These are phyloP conservation scores for Sweltsa coloradensis DNA, from an alignment of 1,140 invertebrate genomes.

Conservation along the genomic window DNA sequence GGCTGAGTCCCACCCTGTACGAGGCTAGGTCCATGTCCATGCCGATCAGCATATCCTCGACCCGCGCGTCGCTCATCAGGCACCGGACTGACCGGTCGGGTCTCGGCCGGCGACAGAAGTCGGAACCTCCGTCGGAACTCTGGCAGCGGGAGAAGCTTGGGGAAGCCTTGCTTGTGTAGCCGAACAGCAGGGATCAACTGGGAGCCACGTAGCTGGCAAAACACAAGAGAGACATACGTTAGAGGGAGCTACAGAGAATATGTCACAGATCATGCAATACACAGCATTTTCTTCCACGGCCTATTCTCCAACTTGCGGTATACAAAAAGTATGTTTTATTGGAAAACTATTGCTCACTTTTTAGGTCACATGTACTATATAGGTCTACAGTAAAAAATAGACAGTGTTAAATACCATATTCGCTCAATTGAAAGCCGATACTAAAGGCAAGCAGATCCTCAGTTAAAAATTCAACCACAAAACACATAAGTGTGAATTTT, in stretches of 20 bases:
- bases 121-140: constrained; percentile 81
- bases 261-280: not conserved
- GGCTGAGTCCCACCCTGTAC: constrained; percentile 81
- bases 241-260: not conserved
- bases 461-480: too few relatives aligned
- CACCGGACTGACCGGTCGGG: constrained; percentile 37
- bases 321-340: too few relatives aligned
- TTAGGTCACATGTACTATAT: too few relatives aligned
- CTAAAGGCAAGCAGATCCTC: too few relatives aligned
- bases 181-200: constrained; percentile 82
- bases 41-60: constrained; percentile 69
- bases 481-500: too few relatives aligned
- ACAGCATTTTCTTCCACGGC: too few relatives aligned
- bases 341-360: too few relatives aligned
- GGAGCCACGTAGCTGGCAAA: constrained; percentile 67
- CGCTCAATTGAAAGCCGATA: too few relatives aligned
- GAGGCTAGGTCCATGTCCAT: constrained; percentile 76
- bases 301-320: too few relatives aligned
- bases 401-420: too few relatives aligned
- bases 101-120: constrained; percentile 45
- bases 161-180: constrained; percentile 86
- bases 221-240: constrained; percentile 9
- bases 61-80: constrained; percentile 47
- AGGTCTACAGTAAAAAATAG: too few relatives aligned
- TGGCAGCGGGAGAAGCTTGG: constrained; percentile 71